phyloP scores from a whole-genome alignment of 2,888 invertebrate genomes.

The Gisinianus flammeolus region DNA sequence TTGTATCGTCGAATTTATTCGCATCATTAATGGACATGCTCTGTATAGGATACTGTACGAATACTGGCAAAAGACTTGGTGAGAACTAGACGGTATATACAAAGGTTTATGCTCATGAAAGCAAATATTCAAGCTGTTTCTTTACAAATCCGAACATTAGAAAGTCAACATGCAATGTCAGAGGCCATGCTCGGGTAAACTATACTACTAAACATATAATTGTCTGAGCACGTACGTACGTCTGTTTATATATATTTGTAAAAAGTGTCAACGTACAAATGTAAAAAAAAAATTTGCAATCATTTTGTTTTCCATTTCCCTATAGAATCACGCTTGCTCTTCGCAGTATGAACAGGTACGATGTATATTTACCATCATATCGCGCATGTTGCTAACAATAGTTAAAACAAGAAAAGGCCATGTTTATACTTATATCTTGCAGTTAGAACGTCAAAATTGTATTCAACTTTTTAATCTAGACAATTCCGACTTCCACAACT shows the following conservation, averaged over 20 bases:
- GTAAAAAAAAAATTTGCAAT: too few species aligned
- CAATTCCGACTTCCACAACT: constrained; percentile 68
- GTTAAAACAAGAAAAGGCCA: too few species aligned
- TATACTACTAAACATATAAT: too few species aligned
- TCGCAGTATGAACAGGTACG: constrained; percentile 68
- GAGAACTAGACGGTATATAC: constrained; percentile 67
- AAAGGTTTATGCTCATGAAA: constrained; percentile 70
- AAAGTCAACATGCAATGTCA: constrained; percentile 69
- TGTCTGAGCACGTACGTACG: too few species aligned
- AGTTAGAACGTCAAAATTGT: neutral
- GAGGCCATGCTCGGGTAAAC: constrained; percentile 67
- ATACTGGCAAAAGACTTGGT: constrained; percentile 71
- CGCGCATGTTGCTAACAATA: too few species aligned
- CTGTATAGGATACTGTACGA: constrained; percentile 67
- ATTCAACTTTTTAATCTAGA: constrained; percentile 38
- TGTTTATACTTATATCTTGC: neutral
- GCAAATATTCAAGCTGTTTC: constrained; percentile 70
- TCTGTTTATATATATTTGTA: too few species aligned
- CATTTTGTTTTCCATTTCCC: too few species aligned
- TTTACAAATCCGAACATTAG: constrained; percentile 68
- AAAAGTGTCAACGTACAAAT: too few species aligned
- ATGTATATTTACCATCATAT: constrained; percentile 47
- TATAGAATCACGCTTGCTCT: constrained; percentile 66
- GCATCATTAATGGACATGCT: neutral
- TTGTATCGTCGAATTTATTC: constrained; percentile 6